Evolutionary conservation across 1,140 invertebrate species (phyloP).

Genomic region (Campoletis sonorensis): DNA sequence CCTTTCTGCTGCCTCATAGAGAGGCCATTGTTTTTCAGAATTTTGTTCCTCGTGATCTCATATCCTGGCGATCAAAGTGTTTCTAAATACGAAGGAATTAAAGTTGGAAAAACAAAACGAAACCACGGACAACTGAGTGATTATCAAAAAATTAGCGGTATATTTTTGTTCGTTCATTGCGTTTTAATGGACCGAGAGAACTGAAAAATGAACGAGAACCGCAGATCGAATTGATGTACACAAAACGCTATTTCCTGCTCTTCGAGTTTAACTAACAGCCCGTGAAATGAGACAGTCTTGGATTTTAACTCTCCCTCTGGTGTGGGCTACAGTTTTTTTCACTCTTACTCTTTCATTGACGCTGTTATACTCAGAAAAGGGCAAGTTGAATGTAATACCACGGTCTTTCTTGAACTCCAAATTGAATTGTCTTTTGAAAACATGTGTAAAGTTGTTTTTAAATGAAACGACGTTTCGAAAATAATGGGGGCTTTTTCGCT

Average conservation of each 20-base stretch:
- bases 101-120: not conserved
- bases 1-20: not conserved
- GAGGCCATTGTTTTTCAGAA: not conserved
- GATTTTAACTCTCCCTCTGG: not conserved
- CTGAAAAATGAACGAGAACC: not conserved
- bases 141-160: not conserved
- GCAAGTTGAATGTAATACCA: not conserved
- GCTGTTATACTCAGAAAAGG: not conserved
- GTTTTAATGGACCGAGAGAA: not conserved
- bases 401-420: not conserved
- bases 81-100: too few relatives aligned
- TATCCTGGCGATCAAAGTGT: too few relatives aligned
- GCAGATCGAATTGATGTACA: constrained; percentile 8
- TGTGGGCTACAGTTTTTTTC: not conserved
- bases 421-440: not conserved
- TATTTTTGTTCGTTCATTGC: not conserved
- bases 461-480: not conserved
- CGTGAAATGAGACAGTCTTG: constrained; percentile 36
- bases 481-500: too few relatives aligned
- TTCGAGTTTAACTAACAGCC: constrained; percentile 40
- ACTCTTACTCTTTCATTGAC: not conserved
- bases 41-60: not conserved
- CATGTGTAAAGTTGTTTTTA: too few relatives aligned
- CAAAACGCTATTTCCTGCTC: constrained; percentile 35
- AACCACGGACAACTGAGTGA: not conserved